Conservation (phyloP, 2,888 invertebrate species). For the Drosophila emarginata region DNA sequence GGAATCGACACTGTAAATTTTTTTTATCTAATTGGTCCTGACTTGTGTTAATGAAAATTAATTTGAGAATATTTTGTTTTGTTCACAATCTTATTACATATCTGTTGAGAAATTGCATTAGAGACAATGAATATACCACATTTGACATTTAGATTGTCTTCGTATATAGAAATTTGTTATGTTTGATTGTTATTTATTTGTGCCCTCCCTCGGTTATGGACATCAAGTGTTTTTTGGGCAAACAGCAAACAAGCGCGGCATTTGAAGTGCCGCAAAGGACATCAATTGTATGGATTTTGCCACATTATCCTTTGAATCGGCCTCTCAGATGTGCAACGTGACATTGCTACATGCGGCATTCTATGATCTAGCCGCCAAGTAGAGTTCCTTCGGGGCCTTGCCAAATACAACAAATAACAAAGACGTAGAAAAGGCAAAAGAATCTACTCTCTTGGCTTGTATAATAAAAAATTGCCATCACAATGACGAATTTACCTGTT, state of each 20-base stretch:
- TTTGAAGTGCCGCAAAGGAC: slow-evolving; percentile 72
- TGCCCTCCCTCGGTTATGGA: slow-evolving; percentile 49
- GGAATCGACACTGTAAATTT: too few species aligned
- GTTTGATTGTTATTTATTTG: slow-evolving; percentile 73
- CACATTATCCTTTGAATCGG: slow-evolving; percentile 74
- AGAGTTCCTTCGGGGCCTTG: slow-evolving; percentile 16
- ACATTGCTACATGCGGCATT: slow-evolving; percentile 65
- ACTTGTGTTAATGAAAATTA: slow-evolving; percentile 43
- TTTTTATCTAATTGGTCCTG: background rate
- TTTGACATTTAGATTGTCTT: slow-evolving; percentile 42
- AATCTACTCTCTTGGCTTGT: slow-evolving; percentile 14
- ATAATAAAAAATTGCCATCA: slow-evolving; percentile 48
- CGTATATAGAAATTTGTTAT: slow-evolving; percentile 18
- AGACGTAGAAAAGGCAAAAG: slow-evolving; percentile 19
- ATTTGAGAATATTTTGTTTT: slow-evolving; percentile 19
- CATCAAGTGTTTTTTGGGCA: slow-evolving; percentile 62
- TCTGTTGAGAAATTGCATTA: slow-evolving; percentile 49
- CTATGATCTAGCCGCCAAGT: slow-evolving; percentile 60
- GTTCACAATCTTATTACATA: slow-evolving; percentile 17
- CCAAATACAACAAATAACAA: slow-evolving; percentile 61
- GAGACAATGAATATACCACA: slow-evolving; percentile 37
- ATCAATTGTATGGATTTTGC: slow-evolving; percentile 77
- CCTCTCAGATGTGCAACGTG: slow-evolving; percentile 70
- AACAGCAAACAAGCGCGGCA: slow-evolving; percentile 60
- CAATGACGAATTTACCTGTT: slow-evolving; percentile 77